Evolutionary conservation across 1,140 invertebrate species (phyloP), one percentile per base, ranked within the genome.

Genomic region (Solenopsis fugax): DNA sequence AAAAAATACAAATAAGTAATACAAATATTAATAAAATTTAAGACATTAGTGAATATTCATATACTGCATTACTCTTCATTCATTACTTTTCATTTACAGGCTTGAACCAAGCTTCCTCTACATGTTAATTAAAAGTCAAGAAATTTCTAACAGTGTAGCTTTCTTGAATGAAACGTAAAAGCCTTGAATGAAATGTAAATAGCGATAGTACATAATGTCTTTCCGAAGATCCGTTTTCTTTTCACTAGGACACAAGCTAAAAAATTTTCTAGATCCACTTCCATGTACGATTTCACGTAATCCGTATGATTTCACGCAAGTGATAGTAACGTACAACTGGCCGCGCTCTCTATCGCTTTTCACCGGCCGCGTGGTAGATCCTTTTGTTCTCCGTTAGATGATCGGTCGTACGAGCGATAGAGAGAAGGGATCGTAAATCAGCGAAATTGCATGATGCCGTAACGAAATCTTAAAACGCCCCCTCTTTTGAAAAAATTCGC

Each of bases 401-500:
- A 90, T 90, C 86, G 81, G 87, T 65, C 76, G 72, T 64, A 90
- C 54, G 77, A 87, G 71, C 88, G 86, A 90, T 90, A 86, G 86
- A 67, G 73, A 87, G 81, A 81, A 69, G 71, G 86, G 86, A 82
- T 82, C 89, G 76, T 90, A 90, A 90, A 90, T 90, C 89, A 90
- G 89, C 52, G 81, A 90, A 90, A 90, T 90, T 90, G 58, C 75
- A 87, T 71, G 82, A 80, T 90, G 88, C 86, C 88, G 81, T 84
- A 90, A 90, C 89, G 89, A 84, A 86, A 90, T 89, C 72, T 87
- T 89, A 87, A 90, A 87, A 89, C 88, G 69, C 80, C 67, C 72
- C 16, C 24, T 41, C 71, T 84, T 87, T 89, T 21, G 41, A 84
- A 73, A 82, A 84, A 84, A 60, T 62, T 73, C 13, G 24, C 54